Evolutionary conservation across 2,797 vertebrate species (phyloP).

Genomic region (Karalla daura): DNA sequence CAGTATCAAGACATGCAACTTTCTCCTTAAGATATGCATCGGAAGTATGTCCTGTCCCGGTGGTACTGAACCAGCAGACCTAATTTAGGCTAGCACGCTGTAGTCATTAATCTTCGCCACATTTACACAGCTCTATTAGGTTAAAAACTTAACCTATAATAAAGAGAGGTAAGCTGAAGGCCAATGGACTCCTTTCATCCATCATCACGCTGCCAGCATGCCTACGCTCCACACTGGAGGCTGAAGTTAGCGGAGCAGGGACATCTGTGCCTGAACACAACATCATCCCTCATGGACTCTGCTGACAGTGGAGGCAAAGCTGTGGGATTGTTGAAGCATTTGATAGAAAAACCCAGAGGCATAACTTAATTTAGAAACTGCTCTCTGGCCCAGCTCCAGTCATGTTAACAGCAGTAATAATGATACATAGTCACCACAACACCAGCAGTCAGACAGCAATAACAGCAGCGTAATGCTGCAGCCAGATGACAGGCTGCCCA

Average conservation of each 20-base stretch:
- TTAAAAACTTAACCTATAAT: slow-evolving; percentile 30
- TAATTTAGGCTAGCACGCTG: slow-evolving; percentile 11
- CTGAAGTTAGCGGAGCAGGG: slow-evolving; percentile 28
- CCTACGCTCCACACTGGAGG: slow-evolving; percentile 17
- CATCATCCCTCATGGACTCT: slow-evolving; percentile 21
- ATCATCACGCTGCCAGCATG: slow-evolving; percentile 25
- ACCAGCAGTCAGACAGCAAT: slow-evolving; percentile 36
- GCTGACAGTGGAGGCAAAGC: slow-evolving; percentile 19
- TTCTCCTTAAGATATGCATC: neutral
- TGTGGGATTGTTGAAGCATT: slow-evolving; percentile 4
- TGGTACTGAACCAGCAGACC: neutral
- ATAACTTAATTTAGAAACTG: slow-evolving; percentile 36
- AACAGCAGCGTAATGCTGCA: slow-evolving; percentile 19
- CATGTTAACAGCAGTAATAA: slow-evolving; percentile 47
- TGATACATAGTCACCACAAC: slow-evolving; percentile 38
- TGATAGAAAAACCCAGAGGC: slow-evolving; percentile 21
- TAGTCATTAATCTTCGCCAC: slow-evolving; percentile 36
- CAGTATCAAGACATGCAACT: neutral
- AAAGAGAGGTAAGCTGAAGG: slow-evolving; percentile 35
- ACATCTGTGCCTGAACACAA: slow-evolving; percentile 35
- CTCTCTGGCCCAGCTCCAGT: slow-evolving; percentile 17
- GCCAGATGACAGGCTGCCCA: neutral
- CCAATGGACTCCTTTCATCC: slow-evolving; percentile 17
- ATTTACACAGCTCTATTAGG: slow-evolving; percentile 18
- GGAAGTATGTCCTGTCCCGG: neutral